A percentile compares a stretch with the other conserved stretches of the same genome.
phyloP scores from a whole-genome alignment of 2,888 invertebrate genomes.

The Acanthosepion lycidas region DNA sequence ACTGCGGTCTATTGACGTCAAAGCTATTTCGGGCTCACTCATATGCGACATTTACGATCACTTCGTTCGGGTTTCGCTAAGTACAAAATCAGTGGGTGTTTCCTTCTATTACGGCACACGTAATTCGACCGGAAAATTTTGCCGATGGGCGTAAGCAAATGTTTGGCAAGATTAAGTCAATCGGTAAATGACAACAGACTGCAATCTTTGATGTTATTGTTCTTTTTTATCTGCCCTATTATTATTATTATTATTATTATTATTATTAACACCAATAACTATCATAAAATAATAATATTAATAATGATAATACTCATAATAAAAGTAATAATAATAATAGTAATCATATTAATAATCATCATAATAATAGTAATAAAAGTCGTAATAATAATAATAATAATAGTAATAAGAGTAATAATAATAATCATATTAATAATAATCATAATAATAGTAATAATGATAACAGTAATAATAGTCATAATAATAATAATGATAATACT shows the following conservation, averaged over 20 bases:
- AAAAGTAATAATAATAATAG: too few species aligned
- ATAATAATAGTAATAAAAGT: too few species aligned
- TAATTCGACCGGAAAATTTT: constrained; percentile 5
- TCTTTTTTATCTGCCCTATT: neutral
- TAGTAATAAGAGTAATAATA: too few species aligned
- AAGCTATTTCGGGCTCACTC: neutral
- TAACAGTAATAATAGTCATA: too few species aligned
- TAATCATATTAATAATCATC: too few species aligned
- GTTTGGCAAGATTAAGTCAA: neutral
- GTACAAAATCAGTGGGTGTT: neutral
- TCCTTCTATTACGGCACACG: neutral
- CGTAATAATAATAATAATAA: too few species aligned
- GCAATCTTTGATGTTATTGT: neutral
- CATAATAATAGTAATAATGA: too few species aligned
- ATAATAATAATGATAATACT: too few species aligned
- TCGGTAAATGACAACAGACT: neutral
- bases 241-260: neutral
- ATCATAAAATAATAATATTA: too few species aligned
- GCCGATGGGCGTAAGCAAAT: neutral
- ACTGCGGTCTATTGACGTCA: neutral
- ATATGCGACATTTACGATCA: neutral
- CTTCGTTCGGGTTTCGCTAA: neutral
- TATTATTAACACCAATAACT: too few species aligned
- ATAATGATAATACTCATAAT: too few species aligned
- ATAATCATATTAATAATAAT: too few species aligned